These are phyloP conservation scores for Sisyra nigra DNA, from an alignment of 2,888 invertebrate genomes.

Conservation along the genomic window DNA sequence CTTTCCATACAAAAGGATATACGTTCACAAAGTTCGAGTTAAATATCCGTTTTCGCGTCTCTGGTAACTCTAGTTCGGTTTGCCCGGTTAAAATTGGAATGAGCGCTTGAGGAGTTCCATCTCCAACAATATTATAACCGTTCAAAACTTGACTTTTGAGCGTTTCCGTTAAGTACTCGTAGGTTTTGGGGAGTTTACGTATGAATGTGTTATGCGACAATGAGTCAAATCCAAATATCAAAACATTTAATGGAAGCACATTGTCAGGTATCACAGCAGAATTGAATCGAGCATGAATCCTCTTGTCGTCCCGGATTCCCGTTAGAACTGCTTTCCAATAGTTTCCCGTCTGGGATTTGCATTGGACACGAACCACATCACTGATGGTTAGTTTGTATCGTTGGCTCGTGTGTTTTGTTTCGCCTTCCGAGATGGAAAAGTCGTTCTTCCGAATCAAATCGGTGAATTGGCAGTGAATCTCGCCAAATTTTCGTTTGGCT, in stretches of 20 bases:
- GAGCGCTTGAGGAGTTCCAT: slow-evolving; percentile 74
- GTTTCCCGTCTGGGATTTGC: slow-evolving; percentile 31
- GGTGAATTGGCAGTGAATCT: slow-evolving; percentile 38
- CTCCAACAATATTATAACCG: slow-evolving; percentile 71
- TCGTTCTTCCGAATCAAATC: slow-evolving; percentile 58
- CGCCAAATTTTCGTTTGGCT: slow-evolving; percentile 27
- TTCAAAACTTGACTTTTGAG: slow-evolving; percentile 47
- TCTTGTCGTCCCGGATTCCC: slow-evolving; percentile 35
- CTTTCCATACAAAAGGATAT: slow-evolving; percentile 78
- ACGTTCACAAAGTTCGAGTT: slow-evolving; percentile 51
- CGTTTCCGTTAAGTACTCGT: slow-evolving; percentile 44
- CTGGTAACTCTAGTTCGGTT: slow-evolving; percentile 75
- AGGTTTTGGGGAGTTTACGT: slow-evolving; percentile 59
- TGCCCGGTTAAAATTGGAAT: slow-evolving; percentile 77
- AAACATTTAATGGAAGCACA: slow-evolving; percentile 44
- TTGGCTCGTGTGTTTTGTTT: slow-evolving; percentile 31
- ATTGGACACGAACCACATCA: slow-evolving; percentile 54
- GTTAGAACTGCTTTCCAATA: slow-evolving; percentile 53
- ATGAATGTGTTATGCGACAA: slow-evolving; percentile 69
- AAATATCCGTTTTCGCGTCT: slow-evolving; percentile 53
- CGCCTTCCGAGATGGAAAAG: slow-evolving; percentile 35
- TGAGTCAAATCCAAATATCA: slow-evolving; percentile 83
- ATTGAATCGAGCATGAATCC: slow-evolving; percentile 24
- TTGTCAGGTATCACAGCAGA: slow-evolving; percentile 32
- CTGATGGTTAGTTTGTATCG: slow-evolving; percentile 44